Base-by-base conservation (phyloP, 1,140 invertebrate species). In the Chlorops oryzae region DNA sequence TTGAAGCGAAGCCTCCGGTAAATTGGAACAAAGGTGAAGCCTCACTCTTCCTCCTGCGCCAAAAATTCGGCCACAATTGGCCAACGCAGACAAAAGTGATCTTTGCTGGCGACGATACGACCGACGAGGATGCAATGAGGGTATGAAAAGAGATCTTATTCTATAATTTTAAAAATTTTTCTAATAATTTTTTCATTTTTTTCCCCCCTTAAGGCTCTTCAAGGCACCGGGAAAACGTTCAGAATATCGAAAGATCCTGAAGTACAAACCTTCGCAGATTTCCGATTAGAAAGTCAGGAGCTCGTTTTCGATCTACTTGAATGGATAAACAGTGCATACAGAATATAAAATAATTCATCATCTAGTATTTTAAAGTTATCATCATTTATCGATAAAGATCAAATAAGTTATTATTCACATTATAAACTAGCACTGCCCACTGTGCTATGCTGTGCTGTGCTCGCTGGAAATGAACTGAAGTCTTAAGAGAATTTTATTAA, bases 121-220 rank as follows among this genome's bases (percentile, higher is more conserved):
- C 90, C 1, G 90, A 93, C 70, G 90, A 94, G 74, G 90, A 93
- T 73, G 90, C 90, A 21, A 92, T 93, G 84, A 77, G 81, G 75
- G 88, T 92, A 66, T 74, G 73, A 66, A 10, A n/a, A n/a, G n/a
- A n/a, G n/a, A n/a, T n/a, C n/a, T n/a, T n/a, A n/a, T n/a, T n/a
- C n/a, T n/a, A n/a, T n/a, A n/a, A n/a, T n/a, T n/a, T n/a, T n/a
- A n/a, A n/a, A n/a, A n/a, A n/a, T n/a, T n/a, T n/a, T n/a, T n/a
- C n/a, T n/a, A n/a, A n/a, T 28, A 22, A 22, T 32, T 49, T 40
- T 12, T n/a, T n/a, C 5, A 28, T 39, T 38, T 27, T 4, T 23
- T 13, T 13, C 21, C 44, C 41, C 12, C 59, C 57, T 70, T 23
- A 57, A 89, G 86, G 83, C 84, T 1, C 67, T 90, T 13, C 85